Percentiles rank a stretch among this genome's conserved stretches.
These are phyloP conservation scores for Spodoptera frugiperda DNA, from an alignment of 1,140 invertebrate genomes.

Conservation along the genomic window DNA sequence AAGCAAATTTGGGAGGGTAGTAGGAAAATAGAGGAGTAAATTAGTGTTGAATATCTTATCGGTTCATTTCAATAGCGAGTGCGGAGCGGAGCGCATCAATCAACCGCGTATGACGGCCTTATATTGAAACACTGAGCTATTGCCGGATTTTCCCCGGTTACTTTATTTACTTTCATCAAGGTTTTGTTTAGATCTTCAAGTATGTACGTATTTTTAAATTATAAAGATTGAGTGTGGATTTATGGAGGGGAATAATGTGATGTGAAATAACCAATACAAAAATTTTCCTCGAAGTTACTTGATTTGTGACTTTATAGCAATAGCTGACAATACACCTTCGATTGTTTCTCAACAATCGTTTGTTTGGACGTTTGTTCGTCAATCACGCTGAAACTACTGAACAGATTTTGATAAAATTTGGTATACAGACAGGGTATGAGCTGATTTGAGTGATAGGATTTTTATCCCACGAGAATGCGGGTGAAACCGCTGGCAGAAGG, in stretches of 20 bases:
- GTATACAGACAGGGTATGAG: no score
- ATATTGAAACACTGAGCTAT: constrained; percentile 56
- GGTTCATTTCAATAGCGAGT: constrained; percentile 49
- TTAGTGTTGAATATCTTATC: constrained; percentile 57
- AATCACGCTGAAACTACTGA: no score
- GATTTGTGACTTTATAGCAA: no score
- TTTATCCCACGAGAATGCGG: no score
- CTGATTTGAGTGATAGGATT: no score
- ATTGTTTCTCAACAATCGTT: no score
- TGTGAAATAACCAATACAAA: no score
- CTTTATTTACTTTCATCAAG: background rate
- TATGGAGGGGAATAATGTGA: background rate
- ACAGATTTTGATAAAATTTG: no score
- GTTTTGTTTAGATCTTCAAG: background rate
- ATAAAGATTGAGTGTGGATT: background rate
- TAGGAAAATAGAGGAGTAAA: constrained; percentile 54
- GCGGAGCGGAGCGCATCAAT: constrained; percentile 56
- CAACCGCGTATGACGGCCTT: constrained; percentile 57
- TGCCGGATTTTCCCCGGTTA: constrained; percentile 5
- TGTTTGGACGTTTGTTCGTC: no score
- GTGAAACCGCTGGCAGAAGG: background rate
- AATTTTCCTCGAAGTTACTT: no score
- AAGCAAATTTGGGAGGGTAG: constrained; percentile 43
- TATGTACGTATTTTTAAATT: constrained; percentile 1
- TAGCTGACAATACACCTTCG: no score